A percentile compares a stretch with the other conserved stretches of the same genome.
These are phyloP conservation scores for Melanaphis sacchari DNA, from an alignment of 1,140 invertebrate species.

Conservation along the genomic window DNA sequence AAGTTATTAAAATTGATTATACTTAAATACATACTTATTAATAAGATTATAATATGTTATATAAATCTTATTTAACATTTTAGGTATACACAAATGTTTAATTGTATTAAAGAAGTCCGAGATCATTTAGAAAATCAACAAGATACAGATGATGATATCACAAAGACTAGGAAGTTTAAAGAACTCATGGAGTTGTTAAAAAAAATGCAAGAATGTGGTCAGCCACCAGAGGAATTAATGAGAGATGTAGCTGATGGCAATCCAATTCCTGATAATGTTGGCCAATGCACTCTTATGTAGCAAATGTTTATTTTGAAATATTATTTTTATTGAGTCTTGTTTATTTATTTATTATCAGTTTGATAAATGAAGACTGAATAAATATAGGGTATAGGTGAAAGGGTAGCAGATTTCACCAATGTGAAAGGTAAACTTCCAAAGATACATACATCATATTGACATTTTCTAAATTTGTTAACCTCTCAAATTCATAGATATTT, in stretches of 20 bases:
- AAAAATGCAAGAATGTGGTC: constrained; percentile 54
- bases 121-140: constrained; percentile 49
- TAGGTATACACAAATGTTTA: constrained; percentile 43
- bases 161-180: constrained; percentile 39
- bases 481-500: background rate
- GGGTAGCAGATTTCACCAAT: constrained; percentile 29
- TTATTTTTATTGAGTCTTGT: constrained; percentile 34
- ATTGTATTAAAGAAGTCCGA: constrained; percentile 31
- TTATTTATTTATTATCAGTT: constrained; percentile 48
- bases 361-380: constrained; percentile 52
- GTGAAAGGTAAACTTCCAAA: background rate
- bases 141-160: constrained; percentile 39
- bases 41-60: background rate
- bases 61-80: background rate
- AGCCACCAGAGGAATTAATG: constrained; percentile 41
- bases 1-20: background rate
- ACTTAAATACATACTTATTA: background rate
- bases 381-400: constrained; percentile 51
- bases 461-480: background rate
- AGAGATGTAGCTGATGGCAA: constrained; percentile 4
- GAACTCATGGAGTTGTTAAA: constrained; percentile 45
- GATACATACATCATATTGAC: background rate
- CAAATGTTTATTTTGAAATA: background rate
- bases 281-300: constrained; percentile 46
- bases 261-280: constrained; percentile 35